phyloP scores from a whole-genome alignment of 2,888 invertebrate genomes.

The Aphidius colemani region DNA sequence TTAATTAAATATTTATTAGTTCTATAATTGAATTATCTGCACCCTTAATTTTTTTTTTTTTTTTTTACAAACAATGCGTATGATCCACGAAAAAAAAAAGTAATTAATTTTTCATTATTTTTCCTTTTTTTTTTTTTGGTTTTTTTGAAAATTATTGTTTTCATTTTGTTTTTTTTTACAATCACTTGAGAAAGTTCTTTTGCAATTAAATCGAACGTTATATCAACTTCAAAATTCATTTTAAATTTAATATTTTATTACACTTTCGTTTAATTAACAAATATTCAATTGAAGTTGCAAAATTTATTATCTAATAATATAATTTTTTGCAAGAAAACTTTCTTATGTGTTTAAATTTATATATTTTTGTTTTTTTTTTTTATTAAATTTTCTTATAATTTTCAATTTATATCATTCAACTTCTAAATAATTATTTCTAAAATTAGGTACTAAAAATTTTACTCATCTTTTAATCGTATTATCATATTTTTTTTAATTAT shows the following conservation, averaged over 20 bases:
- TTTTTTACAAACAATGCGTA: constrained; percentile 21
- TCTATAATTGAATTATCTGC: no score
- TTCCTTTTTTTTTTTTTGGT: background rate
- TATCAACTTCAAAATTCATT: constrained; percentile 5
- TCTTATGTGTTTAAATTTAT: constrained; percentile 22
- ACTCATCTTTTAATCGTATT: constrained; percentile 20
- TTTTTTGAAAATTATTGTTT: background rate
- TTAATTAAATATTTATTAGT: background rate
- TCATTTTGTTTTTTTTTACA: constrained; percentile 24
- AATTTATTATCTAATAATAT: constrained; percentile 17
- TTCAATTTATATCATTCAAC: constrained; percentile 9
- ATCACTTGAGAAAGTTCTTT: constrained; percentile 29
- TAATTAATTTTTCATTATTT: constrained; percentile 1
- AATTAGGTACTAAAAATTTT: constrained; percentile 37
- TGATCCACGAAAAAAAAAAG: constrained; percentile 15
- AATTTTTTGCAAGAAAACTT: constrained; percentile 29
- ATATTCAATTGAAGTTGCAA: constrained; percentile 15
- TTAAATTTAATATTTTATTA: constrained; percentile 3
- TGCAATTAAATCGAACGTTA: constrained; percentile 25
- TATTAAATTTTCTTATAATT: constrained; percentile 19
- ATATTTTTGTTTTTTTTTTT: constrained; percentile 29
- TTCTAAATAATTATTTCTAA: constrained; percentile 29
- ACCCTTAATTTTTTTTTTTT: constrained; percentile 10
- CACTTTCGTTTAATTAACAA: background rate
- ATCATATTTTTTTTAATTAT: constrained; percentile 12